Evolutionary conservation across 2,113 vertebrate species (phyloP).

Genomic region (Hippoglossus stenolepis): DNA sequence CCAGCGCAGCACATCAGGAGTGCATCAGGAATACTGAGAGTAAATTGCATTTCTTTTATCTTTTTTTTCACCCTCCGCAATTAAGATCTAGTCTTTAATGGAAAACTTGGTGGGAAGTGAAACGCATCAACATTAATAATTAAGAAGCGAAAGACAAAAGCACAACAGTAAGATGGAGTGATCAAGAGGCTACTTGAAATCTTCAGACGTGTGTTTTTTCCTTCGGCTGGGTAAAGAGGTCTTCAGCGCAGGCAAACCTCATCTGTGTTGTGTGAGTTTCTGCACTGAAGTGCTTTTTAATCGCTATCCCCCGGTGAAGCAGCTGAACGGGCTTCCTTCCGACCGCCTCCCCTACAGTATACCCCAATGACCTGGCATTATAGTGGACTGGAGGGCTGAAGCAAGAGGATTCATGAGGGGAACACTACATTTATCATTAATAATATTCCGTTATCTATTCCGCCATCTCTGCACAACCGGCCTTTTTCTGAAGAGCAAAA

Average conservation of each 20-base stretch:
- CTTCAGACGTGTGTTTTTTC: slow-evolving; percentile 32
- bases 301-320: slow-evolving; percentile 52
- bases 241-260: slow-evolving; percentile 58
- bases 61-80: slow-evolving; percentile 47
- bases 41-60: slow-evolving; percentile 61
- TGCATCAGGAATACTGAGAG: slow-evolving; percentile 28
- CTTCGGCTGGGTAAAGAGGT: slow-evolving; percentile 51
- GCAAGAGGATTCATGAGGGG: slow-evolving; percentile 27
- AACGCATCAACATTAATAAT: slow-evolving; percentile 77
- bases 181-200: slow-evolving; percentile 62
- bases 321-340: slow-evolving; percentile 49
- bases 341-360: slow-evolving; percentile 37
- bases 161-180: slow-evolving; percentile 48
- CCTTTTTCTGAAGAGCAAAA: slow-evolving; percentile 30
- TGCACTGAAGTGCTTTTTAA: slow-evolving; percentile 74
- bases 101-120: slow-evolving; percentile 66
- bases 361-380: slow-evolving; percentile 54
- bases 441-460: slow-evolving; percentile 34
- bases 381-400: slow-evolving; percentile 45
- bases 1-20: slow-evolving; percentile 12
- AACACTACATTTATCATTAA: slow-evolving; percentile 41
- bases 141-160: slow-evolving; percentile 70
- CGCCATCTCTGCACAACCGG: slow-evolving; percentile 6
- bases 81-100: slow-evolving; percentile 69
- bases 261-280: slow-evolving; percentile 59